Base-by-base conservation (phyloP, 2,113 vertebrate species). In the Toxotes chatareus region DNA sequence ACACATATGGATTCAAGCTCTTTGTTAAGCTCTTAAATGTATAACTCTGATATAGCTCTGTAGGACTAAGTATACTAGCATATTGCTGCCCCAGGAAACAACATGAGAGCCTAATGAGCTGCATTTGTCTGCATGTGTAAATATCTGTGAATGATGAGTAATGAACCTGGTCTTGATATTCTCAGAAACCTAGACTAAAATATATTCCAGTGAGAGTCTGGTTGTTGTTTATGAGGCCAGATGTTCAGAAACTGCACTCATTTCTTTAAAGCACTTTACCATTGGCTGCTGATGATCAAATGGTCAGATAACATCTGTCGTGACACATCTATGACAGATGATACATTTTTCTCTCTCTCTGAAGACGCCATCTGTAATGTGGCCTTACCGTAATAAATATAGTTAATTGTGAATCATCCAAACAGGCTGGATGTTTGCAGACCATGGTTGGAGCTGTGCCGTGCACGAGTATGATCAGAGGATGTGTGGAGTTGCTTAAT, bases 191-290 rank as follows among this genome's bases (percentile, higher is more conserved):
- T 53, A 72, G 23, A 66, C 56, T 21, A 62, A 79, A 80, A 56
- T 19, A 27, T 64, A 42, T 31, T 55, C 38, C 62, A 40, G 11
- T 23, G 11, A 56, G 64, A 51, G 34, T 73, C 56, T 86, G 60
- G 12, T 59, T 44, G 66, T 76, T 73, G 73, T 85, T 72, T 62
- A 72, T 65, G 51, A 59, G 40, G 51, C 82, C 82, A 87, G 75
- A 76, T 80, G 84, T 79, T 59, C 23, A 66, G 74, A 73, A 70
- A 47, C 11, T 44, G 21, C 49, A 17, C 40, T 49, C 16, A 40
- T 49, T 68, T 73, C 69, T 73, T 69, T 73, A 42, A 79, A 76
- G 46, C 61, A 53, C 75, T 76, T 75, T 27, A 82, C 21, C 36
- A 76, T 71, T 19, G 36, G 8, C 65, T 55, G 51, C 40, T 56